These are phyloP conservation scores for Cheilosia variabilis DNA, from an alignment of 2,888 invertebrate genomes.

Conservation along the genomic window DNA sequence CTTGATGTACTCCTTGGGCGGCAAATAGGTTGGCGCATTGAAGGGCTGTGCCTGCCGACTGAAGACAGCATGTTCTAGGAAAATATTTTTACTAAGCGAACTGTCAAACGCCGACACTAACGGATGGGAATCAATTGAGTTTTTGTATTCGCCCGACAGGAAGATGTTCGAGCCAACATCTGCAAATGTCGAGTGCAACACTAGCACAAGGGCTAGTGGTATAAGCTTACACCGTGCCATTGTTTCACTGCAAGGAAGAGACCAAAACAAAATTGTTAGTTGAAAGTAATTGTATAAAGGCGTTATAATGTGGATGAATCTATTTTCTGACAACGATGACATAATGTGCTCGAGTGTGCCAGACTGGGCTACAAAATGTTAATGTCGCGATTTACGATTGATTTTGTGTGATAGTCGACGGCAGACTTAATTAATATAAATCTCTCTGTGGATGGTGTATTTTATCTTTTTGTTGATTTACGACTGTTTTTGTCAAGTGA, in stretches of 20 bases:
- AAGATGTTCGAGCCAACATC: conserved; percentile 81
- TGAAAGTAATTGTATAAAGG: conserved; percentile 2
- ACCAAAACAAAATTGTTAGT: conserved; percentile 1
- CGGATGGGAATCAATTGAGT: conserved; percentile 77
- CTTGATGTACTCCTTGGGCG: conserved; percentile 80
- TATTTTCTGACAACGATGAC: conserved; percentile 29
- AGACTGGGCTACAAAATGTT: conserved; percentile 11
- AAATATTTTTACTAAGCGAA: conserved; percentile 79
- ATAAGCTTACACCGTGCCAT: conserved; percentile 69
- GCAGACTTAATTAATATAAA: conserved; percentile 18
- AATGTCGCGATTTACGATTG: conserved; percentile 17
- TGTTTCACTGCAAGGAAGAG: conserved; percentile 38
- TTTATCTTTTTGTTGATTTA: background rate
- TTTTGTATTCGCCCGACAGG: conserved; percentile 81
- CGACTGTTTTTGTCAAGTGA: background rate
- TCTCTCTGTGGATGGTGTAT: background rate
- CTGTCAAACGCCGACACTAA: conserved; percentile 77
- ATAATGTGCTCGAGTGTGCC: conserved; percentile 18
- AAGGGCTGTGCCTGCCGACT: conserved; percentile 81
- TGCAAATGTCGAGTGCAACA: conserved; percentile 62
- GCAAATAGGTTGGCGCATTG: conserved; percentile 81
- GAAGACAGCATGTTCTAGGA: conserved; percentile 81
- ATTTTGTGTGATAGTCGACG: conserved; percentile 6
- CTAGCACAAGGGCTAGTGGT: conserved; percentile 67
- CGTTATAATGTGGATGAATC: background rate